Evolutionary conservation across 2,113 vertebrate species (phyloP), one percentile per base, ranked within the genome.

Genomic region (Alectura lathami): DNA sequence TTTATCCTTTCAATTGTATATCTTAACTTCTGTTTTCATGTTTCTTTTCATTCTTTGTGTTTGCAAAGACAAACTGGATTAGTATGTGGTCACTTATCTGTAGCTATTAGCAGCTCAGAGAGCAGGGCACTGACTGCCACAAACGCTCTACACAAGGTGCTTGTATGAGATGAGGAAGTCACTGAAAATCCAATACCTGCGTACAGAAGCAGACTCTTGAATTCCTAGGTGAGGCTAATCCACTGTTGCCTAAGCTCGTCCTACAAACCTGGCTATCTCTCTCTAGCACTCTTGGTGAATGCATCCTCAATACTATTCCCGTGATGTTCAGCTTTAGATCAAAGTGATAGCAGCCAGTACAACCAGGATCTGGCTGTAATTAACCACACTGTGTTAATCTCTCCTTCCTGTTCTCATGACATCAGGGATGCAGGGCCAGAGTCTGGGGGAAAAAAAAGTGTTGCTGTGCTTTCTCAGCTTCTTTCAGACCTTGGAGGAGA

Each of bases 321-420:
- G 77, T 75, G 69, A 83, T 12, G 17, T 48, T 89, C 79, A 70
- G 80, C 73, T 86, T 91, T 43, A 63, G 54, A 84, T 56, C 68
- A 76, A 97, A 84, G 23, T 30, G 40, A 80, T 8, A 70, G 6
- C 22, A 89, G 64, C 32, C 59, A 92, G 56, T 76, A 86, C 32
- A 91, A 51, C 27, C 64, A 86, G 47, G 57, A 60, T 53, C 66
- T 70, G 38, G 8, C 54, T 93, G 54, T 79, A 94, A 91, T 94
- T 94, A 96, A 91, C 70, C 29, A 81, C 26, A 16, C 45, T 47
- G 60, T 30, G 48, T 94, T 96, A 96, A 93, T 73, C 89, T 64
- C 29, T 75, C 43, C 40, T 85, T 94, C 60, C 4, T 60, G 23
- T 79, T 90, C 63, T 86, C 73, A 88, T 48, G 77, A 48, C 62